Evolutionary conservation across 23 tunicate genomes (phyloP).

Genomic region (Phallusia fumigata): DNA sequence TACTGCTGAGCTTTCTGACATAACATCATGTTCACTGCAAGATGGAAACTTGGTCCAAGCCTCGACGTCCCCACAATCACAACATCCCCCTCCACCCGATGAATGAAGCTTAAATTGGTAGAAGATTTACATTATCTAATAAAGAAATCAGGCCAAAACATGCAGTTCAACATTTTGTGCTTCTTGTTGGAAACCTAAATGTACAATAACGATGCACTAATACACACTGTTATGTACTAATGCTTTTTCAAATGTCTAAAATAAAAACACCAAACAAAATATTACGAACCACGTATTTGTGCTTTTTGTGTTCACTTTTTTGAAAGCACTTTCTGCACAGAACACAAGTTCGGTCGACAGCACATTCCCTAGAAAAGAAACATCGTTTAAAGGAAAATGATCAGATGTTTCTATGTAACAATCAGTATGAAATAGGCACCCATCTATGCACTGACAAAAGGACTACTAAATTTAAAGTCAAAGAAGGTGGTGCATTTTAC

Average conservation of each 20-base stretch:
- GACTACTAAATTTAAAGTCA: neutral
- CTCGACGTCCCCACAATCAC: constrained; percentile 96
- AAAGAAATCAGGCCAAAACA: no score
- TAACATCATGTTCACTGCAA: constrained; percentile 51
- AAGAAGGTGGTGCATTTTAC: constrained; percentile 9
- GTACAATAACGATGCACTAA: neutral
- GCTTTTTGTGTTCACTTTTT: constrained; percentile 73
- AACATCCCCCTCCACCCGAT: constrained; percentile 90
- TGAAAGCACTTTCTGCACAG: constrained; percentile 83
- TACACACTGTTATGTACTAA: no score
- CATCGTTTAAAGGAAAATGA: neutral
- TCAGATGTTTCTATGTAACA: no score
- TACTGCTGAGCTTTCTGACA: neutral
- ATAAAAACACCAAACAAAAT: neutral
- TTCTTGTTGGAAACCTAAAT: neutral
- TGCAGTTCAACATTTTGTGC: no score
- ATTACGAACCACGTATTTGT: constrained; percentile 63
- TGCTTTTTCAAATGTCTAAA: no score
- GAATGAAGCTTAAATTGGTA: constrained; percentile 47
- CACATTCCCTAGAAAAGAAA: constrained; percentile 68
- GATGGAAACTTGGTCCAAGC: constrained; percentile 76
- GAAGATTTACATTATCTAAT: neutral
- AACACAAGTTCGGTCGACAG: constrained; percentile 94
- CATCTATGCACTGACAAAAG: neutral
- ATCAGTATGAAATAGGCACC: no score